These are phyloP conservation scores for Gymnocheta viridis DNA, from an alignment of 2,888 invertebrate genomes.

Conservation along the genomic window DNA sequence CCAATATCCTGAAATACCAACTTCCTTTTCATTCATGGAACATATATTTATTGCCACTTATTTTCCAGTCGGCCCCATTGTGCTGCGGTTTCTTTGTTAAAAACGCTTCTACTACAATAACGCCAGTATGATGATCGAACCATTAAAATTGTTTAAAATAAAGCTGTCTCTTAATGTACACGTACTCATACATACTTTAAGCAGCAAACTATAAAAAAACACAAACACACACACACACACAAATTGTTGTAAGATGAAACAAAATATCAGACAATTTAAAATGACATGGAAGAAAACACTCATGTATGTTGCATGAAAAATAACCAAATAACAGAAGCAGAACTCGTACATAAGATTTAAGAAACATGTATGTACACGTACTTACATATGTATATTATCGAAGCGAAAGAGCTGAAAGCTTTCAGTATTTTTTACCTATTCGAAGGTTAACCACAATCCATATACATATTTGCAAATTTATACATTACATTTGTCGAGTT, in stretches of 20 bases:
- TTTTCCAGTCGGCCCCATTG: background rate
- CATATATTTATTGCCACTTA: background rate
- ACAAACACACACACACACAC: background rate
- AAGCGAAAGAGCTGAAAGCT: background rate
- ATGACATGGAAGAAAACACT: conserved; percentile 56
- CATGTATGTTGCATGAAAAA: conserved; percentile 47
- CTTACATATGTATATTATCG: background rate
- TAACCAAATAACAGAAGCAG: background rate
- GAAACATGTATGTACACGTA: background rate
- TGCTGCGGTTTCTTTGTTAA: conserved; percentile 20
- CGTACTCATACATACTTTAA: conserved; percentile 33
- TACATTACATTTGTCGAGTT: conserved; percentile 65
- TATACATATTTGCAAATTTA: conserved; percentile 69
- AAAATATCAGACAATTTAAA: conserved; percentile 60
- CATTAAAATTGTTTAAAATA: conserved; percentile 69
- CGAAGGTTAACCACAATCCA: conserved; percentile 67
- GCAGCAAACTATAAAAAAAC: background rate
- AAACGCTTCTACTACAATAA: conserved; percentile 27
- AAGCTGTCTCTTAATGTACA: conserved; percentile 67
- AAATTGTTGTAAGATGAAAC: conserved; percentile 35
- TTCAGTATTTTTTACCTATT: conserved; percentile 64
- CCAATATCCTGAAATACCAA: background rate
- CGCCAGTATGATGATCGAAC: conserved; percentile 61
- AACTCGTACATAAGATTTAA: background rate
- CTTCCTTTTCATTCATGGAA: background rate